Conservation (phyloP, 2,888 invertebrate species). For the Diloba caeruleocephala region DNA sequence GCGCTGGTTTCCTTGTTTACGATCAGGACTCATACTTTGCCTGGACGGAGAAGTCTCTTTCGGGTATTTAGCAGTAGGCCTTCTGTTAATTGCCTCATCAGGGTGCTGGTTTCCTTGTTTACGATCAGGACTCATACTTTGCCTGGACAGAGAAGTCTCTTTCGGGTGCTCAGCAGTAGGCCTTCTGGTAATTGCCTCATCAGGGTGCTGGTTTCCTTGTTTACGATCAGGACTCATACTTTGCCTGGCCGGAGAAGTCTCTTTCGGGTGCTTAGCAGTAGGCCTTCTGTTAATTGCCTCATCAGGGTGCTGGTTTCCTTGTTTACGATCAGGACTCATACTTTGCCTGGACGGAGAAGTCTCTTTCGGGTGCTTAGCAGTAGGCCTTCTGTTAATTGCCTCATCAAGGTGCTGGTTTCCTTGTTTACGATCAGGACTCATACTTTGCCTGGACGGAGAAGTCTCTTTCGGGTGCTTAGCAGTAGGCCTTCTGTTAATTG, state of each 20-base stretch:
- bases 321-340: conserved; percentile 37
- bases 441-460: conserved; percentile 30
- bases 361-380: conserved; percentile 13
- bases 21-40: conserved; percentile 37
- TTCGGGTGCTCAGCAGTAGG: conserved; percentile 9
- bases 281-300: conserved; percentile 12
- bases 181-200: conserved; percentile 10
- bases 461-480: conserved; percentile 14
- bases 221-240: conserved; percentile 41
- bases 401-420: conserved; percentile 11
- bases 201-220: conserved; percentile 5
- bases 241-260: conserved; percentile 24
- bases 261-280: conserved; percentile 8
- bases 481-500: conserved; percentile 3
- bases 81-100: conserved; percentile 9
- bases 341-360: conserved; percentile 28
- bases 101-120: conserved; percentile 18
- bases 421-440: conserved; percentile 36
- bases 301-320: conserved; percentile 5
- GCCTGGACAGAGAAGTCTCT: conserved; percentile 23
- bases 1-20: conserved; percentile 17
- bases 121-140: conserved; percentile 37
- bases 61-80: conserved; percentile 5
- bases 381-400: conserved; percentile 4
- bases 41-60: conserved; percentile 25